Evolutionary conservation across 2,797 vertebrate species (phyloP), one percentile per base, ranked within the genome.

Genomic region (Gymnodraco acuticeps): DNA sequence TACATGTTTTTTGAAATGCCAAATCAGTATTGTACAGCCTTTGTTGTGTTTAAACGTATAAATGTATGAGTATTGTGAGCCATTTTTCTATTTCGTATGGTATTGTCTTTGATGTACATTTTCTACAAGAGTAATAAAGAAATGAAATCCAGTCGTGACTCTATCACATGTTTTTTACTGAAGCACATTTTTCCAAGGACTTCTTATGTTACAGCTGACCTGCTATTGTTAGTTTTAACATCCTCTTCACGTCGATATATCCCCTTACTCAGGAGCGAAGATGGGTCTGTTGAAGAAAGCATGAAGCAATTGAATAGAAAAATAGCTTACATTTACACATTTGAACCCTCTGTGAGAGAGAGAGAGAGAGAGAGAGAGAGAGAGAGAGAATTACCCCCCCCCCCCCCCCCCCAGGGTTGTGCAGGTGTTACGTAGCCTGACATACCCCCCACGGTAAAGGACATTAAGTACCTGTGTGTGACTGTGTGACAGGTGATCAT

Each of bases 21-120:
- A 95, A 96, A 98, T 97, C 97, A 97, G 97, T 98, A 95, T 98
- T 97, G 96, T 94, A 90, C 76, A 93, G 94, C 86, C 78, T 79
- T 84, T 68, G 46, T 64, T 79, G 93, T 93, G 80, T 93, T 87
- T 91, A 88, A 93, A 92, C 61, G 91, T 96, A 91, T 92, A 76
- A 88, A 87, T 63, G 53, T 78, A 88, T 92, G 83, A 86, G 79
- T 90, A 78, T 69, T 90, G 83, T 94, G 83, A 93, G 92, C 93
- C 81, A 95, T 94, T 97, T 90, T 97, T 96, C 92, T 95, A 95
- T 93, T 91, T 89, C 93, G 92, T 95, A 95, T 93, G 45, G 94
- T 92, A 72, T 91, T 86, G 95, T 93, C 87, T 87, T 89, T 91
- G 78, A 88, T 92, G 94, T 95, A 83, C 62, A 72, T 94, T 95